phyloP scores from a whole-genome alignment of 1,140 invertebrate genomes.

The Hyposmocoma kahamanoa region DNA sequence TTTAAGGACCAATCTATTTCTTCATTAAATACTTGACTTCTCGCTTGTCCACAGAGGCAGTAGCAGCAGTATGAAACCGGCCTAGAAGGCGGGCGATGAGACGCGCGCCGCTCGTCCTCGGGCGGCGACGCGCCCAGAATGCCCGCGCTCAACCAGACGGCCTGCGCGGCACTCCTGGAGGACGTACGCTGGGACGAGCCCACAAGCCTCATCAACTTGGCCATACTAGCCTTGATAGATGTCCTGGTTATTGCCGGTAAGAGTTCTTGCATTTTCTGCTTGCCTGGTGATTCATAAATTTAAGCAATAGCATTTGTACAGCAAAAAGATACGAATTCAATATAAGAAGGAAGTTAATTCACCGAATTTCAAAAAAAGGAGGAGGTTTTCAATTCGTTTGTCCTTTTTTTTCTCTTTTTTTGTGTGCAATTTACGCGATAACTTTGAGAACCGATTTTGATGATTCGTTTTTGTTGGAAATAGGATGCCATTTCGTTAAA shows the following conservation, averaged over 20 bases:
- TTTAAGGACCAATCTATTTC: too few relatives aligned
- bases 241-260: slow-evolving; percentile 83
- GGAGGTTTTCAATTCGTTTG: too few relatives aligned
- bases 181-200: slow-evolving; percentile 86
- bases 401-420: too few relatives aligned
- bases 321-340: too few relatives aligned
- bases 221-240: slow-evolving; percentile 86
- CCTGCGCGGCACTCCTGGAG: slow-evolving; percentile 83
- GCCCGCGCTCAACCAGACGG: slow-evolving; percentile 80
- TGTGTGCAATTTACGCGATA: too few relatives aligned
- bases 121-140: slow-evolving; percentile 46
- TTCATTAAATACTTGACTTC: too few relatives aligned
- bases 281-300: neutral
- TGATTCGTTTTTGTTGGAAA: too few relatives aligned
- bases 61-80: neutral
- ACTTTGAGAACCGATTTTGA: too few relatives aligned
- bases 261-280: neutral
- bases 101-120: slow-evolving; percentile 31
- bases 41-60: neutral
- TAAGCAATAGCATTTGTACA: too few relatives aligned
- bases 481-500: too few relatives aligned
- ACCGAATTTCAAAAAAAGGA: too few relatives aligned
- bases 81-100: slow-evolving; percentile 29
- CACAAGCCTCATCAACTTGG: slow-evolving; percentile 81
- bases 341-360: too few relatives aligned